These are phyloP conservation scores for Tuta absoluta DNA, from an alignment of 2,888 invertebrate genomes.

Conservation along the genomic window DNA sequence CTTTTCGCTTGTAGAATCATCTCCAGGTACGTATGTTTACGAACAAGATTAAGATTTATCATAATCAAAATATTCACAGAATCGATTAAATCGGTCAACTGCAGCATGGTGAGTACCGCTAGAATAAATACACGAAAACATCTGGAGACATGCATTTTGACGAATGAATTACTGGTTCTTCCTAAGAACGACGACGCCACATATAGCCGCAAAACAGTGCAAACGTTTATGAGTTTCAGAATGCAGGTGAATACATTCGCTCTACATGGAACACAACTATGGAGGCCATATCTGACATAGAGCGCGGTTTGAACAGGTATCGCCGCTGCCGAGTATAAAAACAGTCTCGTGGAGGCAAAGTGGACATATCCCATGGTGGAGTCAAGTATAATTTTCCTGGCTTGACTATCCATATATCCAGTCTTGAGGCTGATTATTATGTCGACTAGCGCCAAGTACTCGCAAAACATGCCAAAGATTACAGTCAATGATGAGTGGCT, in stretches of 20 bases:
- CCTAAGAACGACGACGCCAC: slow-evolving; percentile 40
- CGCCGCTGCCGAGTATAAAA: slow-evolving; percentile 29
- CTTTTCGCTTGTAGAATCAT: slow-evolving; percentile 24
- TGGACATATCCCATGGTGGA: neutral
- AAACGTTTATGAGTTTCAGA: slow-evolving; percentile 37
- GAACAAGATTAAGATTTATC: slow-evolving; percentile 28
- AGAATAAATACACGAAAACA: slow-evolving; percentile 42
- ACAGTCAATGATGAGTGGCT: slow-evolving; percentile 27
- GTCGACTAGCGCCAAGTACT: slow-evolving; percentile 40
- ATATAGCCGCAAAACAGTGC: slow-evolving; percentile 39
- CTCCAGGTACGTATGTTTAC: slow-evolving; percentile 25
- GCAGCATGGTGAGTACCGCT: slow-evolving; percentile 40
- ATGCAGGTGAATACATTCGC: slow-evolving; percentile 37
- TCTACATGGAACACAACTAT: slow-evolving; percentile 40
- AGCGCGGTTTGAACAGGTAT: slow-evolving; percentile 44
- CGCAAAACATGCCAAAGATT: slow-evolving; percentile 37
- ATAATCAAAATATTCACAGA: slow-evolving; percentile 35
- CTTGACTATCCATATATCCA: slow-evolving; percentile 39
- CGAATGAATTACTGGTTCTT: slow-evolving; percentile 32
- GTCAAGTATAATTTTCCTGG: slow-evolving; percentile 37
- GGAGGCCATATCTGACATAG: slow-evolving; percentile 41
- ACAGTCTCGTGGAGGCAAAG: neutral
- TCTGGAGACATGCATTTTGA: slow-evolving; percentile 33
- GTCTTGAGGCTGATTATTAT: slow-evolving; percentile 40
- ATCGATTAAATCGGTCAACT: slow-evolving; percentile 39